phyloP scores from a whole-genome alignment of 2,113 vertebrate species.

The Axis porcinus region DNA sequence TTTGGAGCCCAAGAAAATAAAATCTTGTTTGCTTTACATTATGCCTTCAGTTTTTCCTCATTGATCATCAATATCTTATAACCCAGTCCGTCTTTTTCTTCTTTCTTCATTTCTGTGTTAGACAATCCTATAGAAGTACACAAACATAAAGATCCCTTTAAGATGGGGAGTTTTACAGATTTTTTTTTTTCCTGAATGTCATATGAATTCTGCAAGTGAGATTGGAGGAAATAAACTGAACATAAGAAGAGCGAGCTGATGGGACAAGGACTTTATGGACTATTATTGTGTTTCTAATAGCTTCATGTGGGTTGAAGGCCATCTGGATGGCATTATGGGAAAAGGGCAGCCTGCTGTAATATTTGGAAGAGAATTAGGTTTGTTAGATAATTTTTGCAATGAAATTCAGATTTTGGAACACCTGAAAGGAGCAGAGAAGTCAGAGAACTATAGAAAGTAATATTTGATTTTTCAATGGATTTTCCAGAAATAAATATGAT shows the following conservation, averaged over 20 bases:
- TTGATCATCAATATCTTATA: neutral
- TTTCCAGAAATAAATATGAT: neutral
- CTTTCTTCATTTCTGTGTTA: neutral
- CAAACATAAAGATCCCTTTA: neutral
- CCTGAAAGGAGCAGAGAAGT: constrained; percentile 48
- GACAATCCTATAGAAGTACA: neutral
- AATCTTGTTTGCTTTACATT: neutral
- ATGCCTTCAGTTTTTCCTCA: neutral
- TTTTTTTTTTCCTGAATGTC: neutral
- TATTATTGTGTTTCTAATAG: constrained; percentile 63
- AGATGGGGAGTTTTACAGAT: neutral
- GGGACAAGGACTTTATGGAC: constrained; percentile 41
- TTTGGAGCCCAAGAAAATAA: neutral
- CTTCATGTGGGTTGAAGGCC: constrained; percentile 68
- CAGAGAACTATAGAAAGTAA: neutral
- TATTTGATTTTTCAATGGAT: neutral
- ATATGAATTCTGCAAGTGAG: constrained; percentile 27
- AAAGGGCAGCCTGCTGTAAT: constrained; percentile 66
- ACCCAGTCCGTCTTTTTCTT: neutral
- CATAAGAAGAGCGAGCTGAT: neutral
- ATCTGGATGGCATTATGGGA: constrained; percentile 69
- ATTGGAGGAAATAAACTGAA: constrained; percentile 7
- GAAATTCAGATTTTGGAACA: constrained; percentile 50
- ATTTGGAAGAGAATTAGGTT: constrained; percentile 56
- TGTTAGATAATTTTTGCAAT: constrained; percentile 54